Conservation (phyloP, 1,140 invertebrate species). For the Zaprionus camerounensis region DNA sequence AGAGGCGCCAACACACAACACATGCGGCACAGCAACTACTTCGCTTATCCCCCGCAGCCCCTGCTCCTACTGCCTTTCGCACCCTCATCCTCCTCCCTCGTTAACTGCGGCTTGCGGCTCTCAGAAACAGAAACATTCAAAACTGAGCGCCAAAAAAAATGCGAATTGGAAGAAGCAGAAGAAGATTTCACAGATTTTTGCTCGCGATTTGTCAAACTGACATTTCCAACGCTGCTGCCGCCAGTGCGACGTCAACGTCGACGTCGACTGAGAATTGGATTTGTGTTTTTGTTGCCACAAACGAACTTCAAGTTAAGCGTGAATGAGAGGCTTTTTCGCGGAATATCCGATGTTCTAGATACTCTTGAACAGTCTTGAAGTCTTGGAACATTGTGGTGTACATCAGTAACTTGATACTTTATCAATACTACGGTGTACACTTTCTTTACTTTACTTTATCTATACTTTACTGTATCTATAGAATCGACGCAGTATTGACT, state of each 20-base stretch:
- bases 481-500: no score
- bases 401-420: no score
- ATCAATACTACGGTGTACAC: no score
- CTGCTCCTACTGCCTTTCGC: background rate
- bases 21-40: conserved; percentile 19
- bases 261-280: conserved; percentile 30
- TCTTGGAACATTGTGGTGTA: no score
- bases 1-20: conserved; percentile 64
- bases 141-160: conserved; percentile 23
- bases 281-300: conserved; percentile 58
- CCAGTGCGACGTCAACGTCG: conserved; percentile 36
- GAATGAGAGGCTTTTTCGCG: background rate
- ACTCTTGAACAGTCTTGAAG: no score
- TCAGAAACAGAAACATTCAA: conserved; percentile 39
- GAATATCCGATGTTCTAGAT: background rate
- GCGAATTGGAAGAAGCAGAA: conserved; percentile 27
- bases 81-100: background rate
- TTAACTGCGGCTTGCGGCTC: conserved; percentile 37
- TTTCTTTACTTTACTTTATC: no score
- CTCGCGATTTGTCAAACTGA: conserved; percentile 81
- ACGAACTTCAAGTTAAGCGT: conserved; percentile 39
- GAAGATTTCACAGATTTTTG: conserved; percentile 78
- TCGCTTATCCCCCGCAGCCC: no score
- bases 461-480: no score
- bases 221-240: conserved; percentile 62